Conservation (phyloP, 2,888 invertebrate species). For the Coelogynopora nodosa region DNA sequence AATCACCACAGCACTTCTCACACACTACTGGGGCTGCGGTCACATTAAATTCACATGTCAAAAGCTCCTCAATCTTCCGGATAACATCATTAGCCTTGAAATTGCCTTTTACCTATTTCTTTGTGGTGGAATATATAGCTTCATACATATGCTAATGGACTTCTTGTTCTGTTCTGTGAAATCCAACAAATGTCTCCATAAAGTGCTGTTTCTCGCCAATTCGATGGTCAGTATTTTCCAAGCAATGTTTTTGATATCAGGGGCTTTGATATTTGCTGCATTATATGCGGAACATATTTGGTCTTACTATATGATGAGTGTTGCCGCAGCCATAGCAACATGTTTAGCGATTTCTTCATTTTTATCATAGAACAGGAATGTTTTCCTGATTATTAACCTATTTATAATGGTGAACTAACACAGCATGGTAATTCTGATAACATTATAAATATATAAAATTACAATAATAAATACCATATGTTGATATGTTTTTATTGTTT, state of each 20-base stretch:
- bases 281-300: neutral
- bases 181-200: too few relatives aligned
- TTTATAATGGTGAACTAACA: too few relatives aligned
- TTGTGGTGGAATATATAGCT: neutral
- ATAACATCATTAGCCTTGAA: neutral
- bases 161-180: too few relatives aligned
- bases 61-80: neutral
- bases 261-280: neutral
- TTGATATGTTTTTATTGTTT: too few relatives aligned
- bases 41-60: neutral
- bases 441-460: too few relatives aligned
- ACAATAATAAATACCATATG: too few relatives aligned
- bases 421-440: too few relatives aligned
- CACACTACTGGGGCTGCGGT: neutral
- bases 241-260: neutral
- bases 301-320: neutral
- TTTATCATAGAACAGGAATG: too few relatives aligned
- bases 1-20: neutral
- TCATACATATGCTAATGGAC: neutral
- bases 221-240: neutral
- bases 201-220: neutral
- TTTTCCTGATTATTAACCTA: too few relatives aligned
- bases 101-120: neutral
- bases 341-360: neutral
- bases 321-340: neutral